Evolutionary conservation across 2,888 invertebrate species (phyloP).

Genomic region (Chaitophorus viminalis): DNA sequence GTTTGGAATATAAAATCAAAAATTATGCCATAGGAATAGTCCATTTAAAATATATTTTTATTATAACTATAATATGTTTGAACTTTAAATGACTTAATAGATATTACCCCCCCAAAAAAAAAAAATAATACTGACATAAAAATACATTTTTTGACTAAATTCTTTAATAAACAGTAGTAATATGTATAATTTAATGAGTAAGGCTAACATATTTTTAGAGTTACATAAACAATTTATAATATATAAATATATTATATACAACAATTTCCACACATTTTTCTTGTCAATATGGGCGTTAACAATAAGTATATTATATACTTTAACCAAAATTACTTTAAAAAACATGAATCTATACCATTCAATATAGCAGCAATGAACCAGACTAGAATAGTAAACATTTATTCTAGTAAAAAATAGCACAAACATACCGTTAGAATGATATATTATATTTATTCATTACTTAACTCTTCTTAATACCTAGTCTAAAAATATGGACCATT

Average conservation of each 20-base stretch:
- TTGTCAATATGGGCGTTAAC: neutral
- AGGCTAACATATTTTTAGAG: neutral
- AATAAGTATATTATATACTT: neutral
- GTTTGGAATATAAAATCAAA: neutral
- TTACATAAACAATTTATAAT: neutral
- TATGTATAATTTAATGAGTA: neutral
- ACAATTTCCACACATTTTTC: neutral
- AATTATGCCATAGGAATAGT: too few relatives aligned
- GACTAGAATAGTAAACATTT: conserved; percentile 34
- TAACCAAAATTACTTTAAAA: conserved; percentile 11
- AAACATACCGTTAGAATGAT: conserved; percentile 40
- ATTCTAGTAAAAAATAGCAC: conserved; percentile 18
- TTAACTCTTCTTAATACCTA: conserved; percentile 2
- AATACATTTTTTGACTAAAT: neutral
- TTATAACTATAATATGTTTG: too few relatives aligned
- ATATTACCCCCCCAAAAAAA: too few relatives aligned
- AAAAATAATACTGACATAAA: neutral
- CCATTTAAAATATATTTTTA: too few relatives aligned
- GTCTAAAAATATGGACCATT: neutral
- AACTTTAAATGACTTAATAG: too few relatives aligned
- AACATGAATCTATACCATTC: neutral
- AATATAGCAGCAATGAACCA: neutral
- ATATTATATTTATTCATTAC: conserved; percentile 2
- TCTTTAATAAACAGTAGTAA: neutral
- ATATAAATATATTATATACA: too few relatives aligned